Evolutionary conservation across 2,888 invertebrate genomes (phyloP), one percentile per base, ranked within the genome.

Genomic region (Dasypogon diadema): DNA sequence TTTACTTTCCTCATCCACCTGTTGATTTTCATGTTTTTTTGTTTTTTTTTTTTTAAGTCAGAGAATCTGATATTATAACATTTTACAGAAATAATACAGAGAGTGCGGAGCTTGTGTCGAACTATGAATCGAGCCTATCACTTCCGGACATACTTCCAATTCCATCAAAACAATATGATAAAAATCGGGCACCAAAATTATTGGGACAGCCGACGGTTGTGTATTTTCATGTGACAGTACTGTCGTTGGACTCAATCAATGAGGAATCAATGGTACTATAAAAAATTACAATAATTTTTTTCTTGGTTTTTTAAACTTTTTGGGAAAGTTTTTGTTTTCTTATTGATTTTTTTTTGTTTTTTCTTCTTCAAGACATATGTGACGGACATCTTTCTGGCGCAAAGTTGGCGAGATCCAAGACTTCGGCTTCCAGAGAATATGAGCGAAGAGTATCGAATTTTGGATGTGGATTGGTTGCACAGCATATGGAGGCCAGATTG

Each of bases 401-500:
- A 96, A 89, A 95, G 94, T 82, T 97, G 96, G 96, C 89, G 95
- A 22, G 96, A 97, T 87, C 94, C 95, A 76, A 89, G 96, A 30
- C 89, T 96, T 26, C 90, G 95, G 74, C 88, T 96, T 65, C 96
- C 96, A n/a, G 95, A 95, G 86, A 95, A 96, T 84, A 95, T 96
- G 95, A 94, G 94, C 82, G 95, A 95, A 82, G 95, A 95, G 82
- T 96, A 96, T 86, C 89, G 95, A 79, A 95, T 95, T 82, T 88
- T 96, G 72, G 95, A 96, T 82, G 95, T 95, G 24, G 94, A 94
- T 81, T 96, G 95, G 95, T 87, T 96, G 81, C 94, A 94, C 87
- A 91, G 91, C 84, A 96, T 96, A 83, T 96, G 96, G 96, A 88
- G 96, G 76, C 96, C 96, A 0, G 96, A 96, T 86, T 95, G 95